Conservation (phyloP, 2,888 invertebrate species). For the Mythimna vitellina region DNA sequence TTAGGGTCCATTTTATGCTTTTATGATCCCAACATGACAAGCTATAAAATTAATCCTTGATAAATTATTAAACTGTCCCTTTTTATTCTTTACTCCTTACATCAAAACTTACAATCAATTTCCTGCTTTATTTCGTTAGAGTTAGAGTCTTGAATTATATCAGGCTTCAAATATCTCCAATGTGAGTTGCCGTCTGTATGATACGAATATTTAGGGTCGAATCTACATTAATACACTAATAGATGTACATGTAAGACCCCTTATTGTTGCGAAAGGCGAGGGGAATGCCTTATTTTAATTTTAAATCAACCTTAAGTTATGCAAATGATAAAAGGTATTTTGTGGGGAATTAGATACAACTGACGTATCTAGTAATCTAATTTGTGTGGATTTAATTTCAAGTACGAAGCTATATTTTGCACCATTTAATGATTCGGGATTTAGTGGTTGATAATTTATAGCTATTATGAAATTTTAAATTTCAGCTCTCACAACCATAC, state of each 20-base stretch:
- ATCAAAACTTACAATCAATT: not conserved
- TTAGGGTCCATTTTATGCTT: constrained; percentile 46
- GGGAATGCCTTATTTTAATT: constrained; percentile 74
- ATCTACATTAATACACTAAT: constrained; percentile 70
- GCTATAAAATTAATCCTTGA: constrained; percentile 68
- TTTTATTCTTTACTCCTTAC: constrained; percentile 51
- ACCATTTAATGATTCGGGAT: not conserved
- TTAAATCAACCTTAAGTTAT: constrained; percentile 74
- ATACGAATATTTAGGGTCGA: constrained; percentile 57
- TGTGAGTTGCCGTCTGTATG: constrained; percentile 15
- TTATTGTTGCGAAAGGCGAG: constrained; percentile 57
- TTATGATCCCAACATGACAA: constrained; percentile 61
- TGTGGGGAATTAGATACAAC: constrained; percentile 55
- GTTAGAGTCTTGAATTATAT: constrained; percentile 33
- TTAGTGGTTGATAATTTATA: not conserved
- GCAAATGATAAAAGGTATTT: constrained; percentile 68
- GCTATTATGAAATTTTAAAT: not conserved
- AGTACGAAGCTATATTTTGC: constrained; percentile 23
- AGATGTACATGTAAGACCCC: constrained; percentile 61
- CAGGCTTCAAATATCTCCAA: constrained; percentile 29
- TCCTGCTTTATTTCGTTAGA: not conserved
- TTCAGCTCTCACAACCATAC: too few species aligned
- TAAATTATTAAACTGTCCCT: constrained; percentile 64
- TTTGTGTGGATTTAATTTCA: constrained; percentile 39
- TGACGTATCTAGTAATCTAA: constrained; percentile 45